Percentiles rank a stretch among this genome's conserved stretches.
Conservation (phyloP, 2,113 vertebrate genomes). For the Varanus salvator region DNA sequence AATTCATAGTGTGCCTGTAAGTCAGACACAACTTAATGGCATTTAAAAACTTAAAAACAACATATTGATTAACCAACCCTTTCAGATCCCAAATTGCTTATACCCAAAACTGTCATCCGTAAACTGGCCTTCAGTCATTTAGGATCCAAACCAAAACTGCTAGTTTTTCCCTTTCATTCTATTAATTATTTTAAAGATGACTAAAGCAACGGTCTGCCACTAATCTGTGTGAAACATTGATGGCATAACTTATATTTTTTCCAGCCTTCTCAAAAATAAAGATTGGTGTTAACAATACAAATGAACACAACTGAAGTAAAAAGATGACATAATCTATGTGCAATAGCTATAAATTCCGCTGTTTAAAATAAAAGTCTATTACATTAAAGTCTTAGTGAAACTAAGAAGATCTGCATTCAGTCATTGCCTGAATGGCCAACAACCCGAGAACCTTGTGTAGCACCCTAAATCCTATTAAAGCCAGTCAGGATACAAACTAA, state of each 20-base stretch:
- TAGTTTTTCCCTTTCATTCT: background rate
- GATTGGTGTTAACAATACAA: background rate
- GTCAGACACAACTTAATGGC: too few relatives aligned
- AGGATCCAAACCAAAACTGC: background rate
- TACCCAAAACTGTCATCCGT: background rate
- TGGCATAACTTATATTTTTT: background rate
- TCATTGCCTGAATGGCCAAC: background rate
- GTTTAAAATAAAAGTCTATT: background rate
- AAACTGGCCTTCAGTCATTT: background rate
- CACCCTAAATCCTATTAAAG: background rate
- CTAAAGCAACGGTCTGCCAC: background rate
- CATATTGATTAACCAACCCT: too few relatives aligned
- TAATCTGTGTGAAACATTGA: background rate
- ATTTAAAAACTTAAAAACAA: too few relatives aligned
- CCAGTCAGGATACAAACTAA: background rate
- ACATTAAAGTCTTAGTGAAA: background rate
- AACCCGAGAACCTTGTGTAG: background rate
- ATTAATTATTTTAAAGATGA: background rate
- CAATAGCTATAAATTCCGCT: background rate
- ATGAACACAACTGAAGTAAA: background rate
- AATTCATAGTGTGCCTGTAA: too few relatives aligned
- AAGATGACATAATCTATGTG: background rate
- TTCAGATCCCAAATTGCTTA: too few relatives aligned
- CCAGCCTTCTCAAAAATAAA: background rate
- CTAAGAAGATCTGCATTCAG: background rate